Base-by-base conservation (phyloP, 2,797 vertebrate genomes). In the Rhinogobio ventralis region DNA sequence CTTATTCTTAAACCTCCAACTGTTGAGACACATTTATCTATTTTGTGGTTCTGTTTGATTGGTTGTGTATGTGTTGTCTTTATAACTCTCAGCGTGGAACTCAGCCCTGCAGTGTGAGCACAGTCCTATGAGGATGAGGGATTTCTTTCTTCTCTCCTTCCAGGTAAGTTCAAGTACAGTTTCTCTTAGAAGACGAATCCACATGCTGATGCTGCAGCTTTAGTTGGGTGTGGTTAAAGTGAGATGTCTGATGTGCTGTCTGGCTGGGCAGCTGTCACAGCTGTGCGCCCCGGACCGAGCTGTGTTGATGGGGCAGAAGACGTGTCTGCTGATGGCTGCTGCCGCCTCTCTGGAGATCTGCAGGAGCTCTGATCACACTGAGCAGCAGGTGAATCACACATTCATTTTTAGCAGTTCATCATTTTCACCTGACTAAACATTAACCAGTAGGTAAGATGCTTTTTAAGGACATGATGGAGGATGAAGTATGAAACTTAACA, bases 71-170 rank as follows among this genome's bases (percentile, higher is more conserved):
- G 46, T 85, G 36, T 64, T 28, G 72, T 81, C 72, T 49, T n/a
- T 36, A 2, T 82, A 49, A 90, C 82, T 92, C 85, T 89, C 89
- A 99, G 97, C 97, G 81, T 99, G 98, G 97, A 99, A 99, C 90
- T 92, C 94, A 49, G 98, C 96, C 84, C 91, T 99, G 87, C 95
- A 96, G 87, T 96, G 94, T 62, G 92, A 94, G 83, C 92, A 86
- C 86, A 93, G 90, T 64, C 95, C 94, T 88, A 90, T 92, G 88
- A 93, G 90, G 89, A 98, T 97, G 97, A 97, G 94, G 91, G 96
- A 97, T 86, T 97, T 97, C 92, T 98, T 97, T 90, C 89, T 97
- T 7, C 91, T 98, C 79, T 98, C 97, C 71, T 98, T 97, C 88
- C 95, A 97, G 96, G 97, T 95, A 93, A 92, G 92, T 91, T 62